These are phyloP conservation scores for Lynx canadensis DNA, from an alignment of 2,113 vertebrate genomes.

Conservation along the genomic window DNA sequence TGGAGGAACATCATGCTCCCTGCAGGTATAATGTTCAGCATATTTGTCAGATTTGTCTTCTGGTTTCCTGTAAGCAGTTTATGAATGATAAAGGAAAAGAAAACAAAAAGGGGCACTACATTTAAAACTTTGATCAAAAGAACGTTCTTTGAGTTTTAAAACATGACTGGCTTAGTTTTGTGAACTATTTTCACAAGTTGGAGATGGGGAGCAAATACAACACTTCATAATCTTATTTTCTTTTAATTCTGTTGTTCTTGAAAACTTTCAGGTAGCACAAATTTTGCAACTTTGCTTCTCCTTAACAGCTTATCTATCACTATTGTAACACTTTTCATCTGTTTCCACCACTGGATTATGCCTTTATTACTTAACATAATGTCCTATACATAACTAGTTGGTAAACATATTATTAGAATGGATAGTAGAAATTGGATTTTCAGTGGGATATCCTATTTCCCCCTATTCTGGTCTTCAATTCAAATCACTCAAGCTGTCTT, in stretches of 20 bases:
- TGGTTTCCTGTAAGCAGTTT: neutral
- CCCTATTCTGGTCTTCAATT: neutral
- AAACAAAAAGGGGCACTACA: neutral
- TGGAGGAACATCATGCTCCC: neutral
- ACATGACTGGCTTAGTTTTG: neutral
- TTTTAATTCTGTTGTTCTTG: neutral
- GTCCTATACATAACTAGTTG: neutral
- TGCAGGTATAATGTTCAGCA: neutral
- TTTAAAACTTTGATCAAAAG: neutral
- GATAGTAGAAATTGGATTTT: neutral
- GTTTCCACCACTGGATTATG: neutral
- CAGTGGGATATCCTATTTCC: neutral
- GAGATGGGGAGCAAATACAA: neutral
- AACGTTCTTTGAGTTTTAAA: neutral
- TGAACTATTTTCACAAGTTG: neutral
- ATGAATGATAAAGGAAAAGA: neutral
- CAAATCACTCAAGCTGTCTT: neutral
- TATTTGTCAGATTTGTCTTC: neutral
- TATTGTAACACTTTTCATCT: neutral
- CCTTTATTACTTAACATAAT: neutral
- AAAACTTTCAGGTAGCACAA: neutral
- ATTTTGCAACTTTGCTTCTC: neutral
- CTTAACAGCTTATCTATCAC: neutral
- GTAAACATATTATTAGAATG: neutral
- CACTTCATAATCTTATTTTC: neutral